Conservation (phyloP, 2,888 invertebrate species). For the Miltochrista miniata region DNA sequence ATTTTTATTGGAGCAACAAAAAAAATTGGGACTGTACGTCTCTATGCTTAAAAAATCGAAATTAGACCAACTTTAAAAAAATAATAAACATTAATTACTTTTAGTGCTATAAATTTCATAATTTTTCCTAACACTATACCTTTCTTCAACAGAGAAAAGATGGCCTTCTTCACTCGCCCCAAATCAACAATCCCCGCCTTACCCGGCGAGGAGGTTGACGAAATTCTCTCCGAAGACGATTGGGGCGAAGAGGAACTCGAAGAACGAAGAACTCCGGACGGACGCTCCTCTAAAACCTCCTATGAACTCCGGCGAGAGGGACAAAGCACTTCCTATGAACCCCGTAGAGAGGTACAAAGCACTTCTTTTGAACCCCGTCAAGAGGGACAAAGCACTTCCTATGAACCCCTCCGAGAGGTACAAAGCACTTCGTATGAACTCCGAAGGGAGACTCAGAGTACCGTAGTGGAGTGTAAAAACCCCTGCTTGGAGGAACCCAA, state of each 20-base stretch:
- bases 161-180: constrained; percentile 96
- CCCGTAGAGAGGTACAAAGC: constrained; percentile 42
- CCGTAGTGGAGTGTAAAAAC: constrained; percentile 69
- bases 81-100: too few species aligned
- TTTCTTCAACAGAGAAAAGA: constrained; percentile 91
- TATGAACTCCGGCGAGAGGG: constrained; percentile 61
- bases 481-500: constrained; percentile 57
- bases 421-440: constrained; percentile 65
- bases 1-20: too few species aligned
- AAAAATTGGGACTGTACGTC: too few species aligned
- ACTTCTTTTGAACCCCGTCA: constrained; percentile 70
- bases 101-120: too few species aligned
- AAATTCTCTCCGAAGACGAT: constrained; percentile 73
- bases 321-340: constrained; percentile 63
- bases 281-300: constrained; percentile 74
- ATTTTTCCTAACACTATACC: too few species aligned
- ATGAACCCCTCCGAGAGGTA: constrained; percentile 58
- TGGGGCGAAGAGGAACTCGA: constrained; percentile 71
- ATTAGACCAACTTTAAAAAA: too few species aligned
- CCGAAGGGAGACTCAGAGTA: constrained; percentile 36
- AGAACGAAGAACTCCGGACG: constrained; percentile 74
- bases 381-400: constrained; percentile 53
- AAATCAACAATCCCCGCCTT: constrained; percentile 90
- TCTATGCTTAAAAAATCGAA: too few species aligned
- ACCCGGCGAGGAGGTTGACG: constrained; percentile 85